Evolutionary conservation across 2,888 invertebrate genomes (phyloP), one percentile per base, ranked within the genome.

Genomic region (Spatulosminthurus flaviceps): DNA sequence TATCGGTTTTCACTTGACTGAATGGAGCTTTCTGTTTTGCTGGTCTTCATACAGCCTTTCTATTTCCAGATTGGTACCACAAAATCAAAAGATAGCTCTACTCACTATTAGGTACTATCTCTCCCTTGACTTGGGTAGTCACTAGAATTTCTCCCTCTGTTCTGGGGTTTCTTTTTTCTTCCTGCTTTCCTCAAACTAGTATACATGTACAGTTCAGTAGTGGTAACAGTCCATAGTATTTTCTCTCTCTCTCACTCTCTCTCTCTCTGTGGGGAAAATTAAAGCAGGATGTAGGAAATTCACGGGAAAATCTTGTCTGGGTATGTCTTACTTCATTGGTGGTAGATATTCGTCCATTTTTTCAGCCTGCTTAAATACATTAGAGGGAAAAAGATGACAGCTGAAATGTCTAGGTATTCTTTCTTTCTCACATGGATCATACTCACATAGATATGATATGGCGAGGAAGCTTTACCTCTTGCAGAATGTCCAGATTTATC

Each of bases 1-100:
- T 78, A 78, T 78, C 72, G 72, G 42, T 78, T 72, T 78, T 78
- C 78, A 66, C 78, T 71, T 42, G 66, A 72, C 72, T 78, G 78
- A 78, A 66, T 66, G 67, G 76, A 41, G 76, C 43, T 76, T 76
- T 71, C 70, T 72, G 66, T 72, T 78, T 64, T 66, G 43, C 61
- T 64, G 43, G 60, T 78, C 73, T 72, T 72, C 72, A 72, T 24
- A n/a, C n/a, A n/a, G n/a, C 64, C 28, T 60, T 70, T 77, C 60
- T 43, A 43, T 77, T 29, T 34, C 75, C 64, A 64, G 64, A 69
- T 69, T 76, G 67, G 67, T 66, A 67, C 34, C 41, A 29, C 70
- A 29, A 66, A 76, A 76, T 76, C 76, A 76, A 76, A 76, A 42
- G 76, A 76, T 76, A n/a, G n/a, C n/a, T n/a, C n/a, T n/a, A 43